A percentile compares a stretch with the other conserved stretches of the same genome.
Evolutionary conservation across 2,797 vertebrate species (phyloP).

Genomic region (Protosalanx chinensis): DNA sequence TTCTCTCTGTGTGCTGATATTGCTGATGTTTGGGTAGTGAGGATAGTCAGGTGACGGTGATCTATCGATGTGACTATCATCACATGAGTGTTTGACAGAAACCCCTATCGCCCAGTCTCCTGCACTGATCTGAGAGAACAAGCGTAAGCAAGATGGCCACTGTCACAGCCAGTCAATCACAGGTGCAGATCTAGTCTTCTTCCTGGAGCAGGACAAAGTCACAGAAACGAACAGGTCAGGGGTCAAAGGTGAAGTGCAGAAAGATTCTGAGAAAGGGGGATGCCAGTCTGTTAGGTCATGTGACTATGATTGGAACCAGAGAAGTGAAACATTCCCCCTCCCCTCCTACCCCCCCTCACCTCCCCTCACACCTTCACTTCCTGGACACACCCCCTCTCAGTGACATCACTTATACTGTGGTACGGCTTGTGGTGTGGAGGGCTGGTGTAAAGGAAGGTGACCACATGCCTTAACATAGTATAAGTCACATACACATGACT

Average conservation of each 20-base stretch:
- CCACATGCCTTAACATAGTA: no score
- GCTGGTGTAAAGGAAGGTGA: no score
- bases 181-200: background rate
- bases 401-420: background rate
- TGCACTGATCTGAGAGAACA: background rate
- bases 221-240: background rate
- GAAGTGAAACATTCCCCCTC: conserved; percentile 37
- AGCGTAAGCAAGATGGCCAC: background rate
- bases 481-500: no score
- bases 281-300: background rate
- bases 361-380: background rate
- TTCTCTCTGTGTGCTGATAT: conserved; percentile 34
- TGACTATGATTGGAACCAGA: conserved; percentile 11
- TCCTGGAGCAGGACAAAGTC: background rate
- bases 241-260: background rate
- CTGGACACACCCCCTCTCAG: background rate
- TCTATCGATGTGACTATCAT: no score
- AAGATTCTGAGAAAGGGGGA: background rate
- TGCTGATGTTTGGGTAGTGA: conserved; percentile 24
- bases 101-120: conserved; percentile 32
- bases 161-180: background rate
- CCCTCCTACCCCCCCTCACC: background rate
- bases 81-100: no score
- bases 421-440: background rate
- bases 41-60: conserved; percentile 24